Base-by-base conservation (phyloP, 1,140 invertebrate genomes). In the Drosophila tsacasi region DNA sequence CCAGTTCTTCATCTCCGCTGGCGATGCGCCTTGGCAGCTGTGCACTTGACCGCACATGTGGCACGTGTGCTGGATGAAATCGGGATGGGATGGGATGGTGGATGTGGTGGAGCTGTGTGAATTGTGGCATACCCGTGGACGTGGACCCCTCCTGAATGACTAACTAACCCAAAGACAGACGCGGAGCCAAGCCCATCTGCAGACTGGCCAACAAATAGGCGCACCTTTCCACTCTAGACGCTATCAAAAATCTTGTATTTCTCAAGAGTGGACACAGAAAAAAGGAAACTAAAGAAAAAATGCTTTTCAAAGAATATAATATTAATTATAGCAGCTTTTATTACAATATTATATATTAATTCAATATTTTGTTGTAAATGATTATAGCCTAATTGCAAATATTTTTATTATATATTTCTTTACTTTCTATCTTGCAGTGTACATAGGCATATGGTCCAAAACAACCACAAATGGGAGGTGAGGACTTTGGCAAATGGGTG, bases 11-110 rank as follows among this genome's bases (percentile, higher is more conserved):
- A 42, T 81, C 63, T 74, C 40, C 46, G 47, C 47, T 15, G 44
- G 44, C 44, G 44, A 61, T 61, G 46, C 40, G 60, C 40, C 50
- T 72, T 80, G 59, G 68, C 74, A 76, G 81, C 74, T 89, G 75
- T 79, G 75, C 85, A 89, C 85, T 90, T 89, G 78, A 82, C 81
- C 79, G 81, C 75, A 89, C 81, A 90, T 89, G 84, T 89, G 81
- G 81, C 84, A 89, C 78, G 81, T 83, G 84, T 87, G 79, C 49
- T 72, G 66, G 55, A 66, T 52, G 60, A 15, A 21, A 37, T 55
- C 35, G 52, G 52, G 32, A 12, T n/a, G 27, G 52, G 32, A 12
- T n/a, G 27, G 42, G 27, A 47, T 23, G 30, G 6, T 5, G 52
- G n/a, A 13, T 37, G 35, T 52, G 62, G 47, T 60, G 61, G 30